A percentile compares a stretch with the other conserved stretches of the same genome.
phyloP scores from a whole-genome alignment of 2,797 vertebrate species.

The Poecilia gillii region DNA sequence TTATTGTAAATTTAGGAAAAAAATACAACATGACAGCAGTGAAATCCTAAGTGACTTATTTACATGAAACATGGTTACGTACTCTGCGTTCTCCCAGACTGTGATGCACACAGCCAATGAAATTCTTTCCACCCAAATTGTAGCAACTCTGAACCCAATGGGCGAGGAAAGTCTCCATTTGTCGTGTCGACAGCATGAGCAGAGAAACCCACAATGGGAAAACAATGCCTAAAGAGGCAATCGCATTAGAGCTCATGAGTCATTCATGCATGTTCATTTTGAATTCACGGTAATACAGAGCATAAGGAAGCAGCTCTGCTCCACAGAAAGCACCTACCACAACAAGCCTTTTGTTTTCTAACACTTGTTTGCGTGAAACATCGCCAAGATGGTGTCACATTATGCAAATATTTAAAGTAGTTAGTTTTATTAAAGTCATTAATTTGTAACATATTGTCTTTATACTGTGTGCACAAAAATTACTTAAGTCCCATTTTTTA shows the following conservation, averaged over 20 bases:
- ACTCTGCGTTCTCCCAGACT: neutral
- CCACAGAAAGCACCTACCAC: neutral
- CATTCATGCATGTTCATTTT: slow-evolving; percentile 44
- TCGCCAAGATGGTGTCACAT: neutral
- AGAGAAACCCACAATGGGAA: slow-evolving; percentile 15
- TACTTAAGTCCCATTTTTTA: neutral
- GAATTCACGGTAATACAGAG: slow-evolving; percentile 29
- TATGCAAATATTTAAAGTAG: neutral
- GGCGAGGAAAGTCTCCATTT: slow-evolving; percentile 12
- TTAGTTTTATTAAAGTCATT: neutral
- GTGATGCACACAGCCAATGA: slow-evolving; percentile 30
- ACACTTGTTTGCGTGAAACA: neutral
- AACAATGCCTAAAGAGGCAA: slow-evolving; percentile 49
- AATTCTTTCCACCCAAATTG: slow-evolving; percentile 17
- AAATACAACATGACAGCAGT: slow-evolving; percentile 3
- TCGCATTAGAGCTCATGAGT: slow-evolving; percentile 58
- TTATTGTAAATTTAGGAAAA: neutral
- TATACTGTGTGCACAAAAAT: neutral
- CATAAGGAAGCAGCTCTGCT: slow-evolving; percentile 34
- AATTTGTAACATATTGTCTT: neutral
- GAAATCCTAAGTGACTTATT: slow-evolving; percentile 20
- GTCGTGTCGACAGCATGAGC: slow-evolving; percentile 15
- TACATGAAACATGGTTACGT: slow-evolving; percentile 26
- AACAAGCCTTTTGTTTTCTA: slow-evolving; percentile 4
- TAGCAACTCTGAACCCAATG: slow-evolving; percentile 29